phyloP scores from a whole-genome alignment of 2,888 invertebrate genomes.

The Thyatira batis region DNA sequence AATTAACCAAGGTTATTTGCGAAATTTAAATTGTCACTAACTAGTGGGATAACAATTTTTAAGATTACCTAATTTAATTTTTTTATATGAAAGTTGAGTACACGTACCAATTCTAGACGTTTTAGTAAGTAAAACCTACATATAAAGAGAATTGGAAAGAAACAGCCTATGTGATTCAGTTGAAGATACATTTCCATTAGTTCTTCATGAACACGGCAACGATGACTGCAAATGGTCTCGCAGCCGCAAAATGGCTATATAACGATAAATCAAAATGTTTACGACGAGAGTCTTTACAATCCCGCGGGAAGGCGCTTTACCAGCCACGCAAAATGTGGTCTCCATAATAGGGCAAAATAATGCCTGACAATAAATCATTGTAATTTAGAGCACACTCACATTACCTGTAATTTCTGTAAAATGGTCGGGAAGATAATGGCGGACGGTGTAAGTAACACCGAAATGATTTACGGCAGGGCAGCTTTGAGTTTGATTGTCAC shows the following conservation, averaged over 20 bases:
- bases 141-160: no score
- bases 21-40: no score
- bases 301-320: constrained; percentile 30
- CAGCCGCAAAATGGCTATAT: constrained; percentile 45
- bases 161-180: no score
- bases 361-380: constrained; percentile 47
- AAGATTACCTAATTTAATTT: no score
- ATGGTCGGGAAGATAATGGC: not conserved
- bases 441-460: not conserved
- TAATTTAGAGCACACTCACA: constrained; percentile 49
- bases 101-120: no score
- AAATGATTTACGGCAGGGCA: not conserved
- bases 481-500: no score
- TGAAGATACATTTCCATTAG: not conserved
- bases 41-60: no score
- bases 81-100: no score
- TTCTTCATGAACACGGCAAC: constrained; percentile 20
- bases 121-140: no score
- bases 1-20: no score
- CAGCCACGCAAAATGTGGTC: constrained; percentile 31
- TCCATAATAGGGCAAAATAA: constrained; percentile 42
- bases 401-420: constrained; percentile 18
- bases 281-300: constrained; percentile 44
- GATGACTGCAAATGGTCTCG: constrained; percentile 53
- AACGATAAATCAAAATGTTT: constrained; percentile 60